Conservation (phyloP, 2,888 invertebrate species). For the Pycnomerus fuliginosus region DNA sequence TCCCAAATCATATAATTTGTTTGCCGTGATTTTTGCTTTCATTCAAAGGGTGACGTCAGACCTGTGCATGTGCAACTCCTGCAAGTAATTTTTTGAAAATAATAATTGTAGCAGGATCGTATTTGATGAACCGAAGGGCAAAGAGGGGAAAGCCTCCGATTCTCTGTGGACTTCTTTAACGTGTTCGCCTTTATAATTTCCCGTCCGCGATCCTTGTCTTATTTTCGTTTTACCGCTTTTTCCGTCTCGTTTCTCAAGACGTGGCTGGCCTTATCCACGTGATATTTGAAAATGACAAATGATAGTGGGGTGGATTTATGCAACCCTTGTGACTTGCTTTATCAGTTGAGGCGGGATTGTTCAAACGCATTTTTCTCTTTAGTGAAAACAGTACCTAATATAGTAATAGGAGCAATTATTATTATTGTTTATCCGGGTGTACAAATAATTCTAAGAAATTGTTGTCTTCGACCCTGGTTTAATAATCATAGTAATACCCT, state of each 20-base stretch:
- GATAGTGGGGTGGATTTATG: slow-evolving; percentile 33
- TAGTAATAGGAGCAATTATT: too few relatives aligned
- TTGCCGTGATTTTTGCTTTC: too few relatives aligned
- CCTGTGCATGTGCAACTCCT: too few relatives aligned
- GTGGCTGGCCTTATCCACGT: slow-evolving; percentile 23
- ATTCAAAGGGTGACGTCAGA: too few relatives aligned
- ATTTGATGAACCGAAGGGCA: too few relatives aligned
- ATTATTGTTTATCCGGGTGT: not conserved
- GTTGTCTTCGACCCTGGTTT: slow-evolving; percentile 3
- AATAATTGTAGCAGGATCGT: too few relatives aligned
- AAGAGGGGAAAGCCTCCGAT: not conserved
- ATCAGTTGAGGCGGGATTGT: slow-evolving; percentile 23
- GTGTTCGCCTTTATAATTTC: not conserved
- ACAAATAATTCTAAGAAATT: slow-evolving; percentile 6
- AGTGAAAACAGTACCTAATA: too few relatives aligned
- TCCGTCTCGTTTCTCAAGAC: slow-evolving; percentile 22
- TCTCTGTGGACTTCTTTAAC: slow-evolving; percentile 2
- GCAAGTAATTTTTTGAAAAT: too few relatives aligned
- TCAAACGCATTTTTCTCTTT: slow-evolving; percentile 16
- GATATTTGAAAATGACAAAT: slow-evolving; percentile 37
- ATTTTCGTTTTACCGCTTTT: not conserved
- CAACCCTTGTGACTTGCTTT: slow-evolving; percentile 31
- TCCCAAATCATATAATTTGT: too few relatives aligned
- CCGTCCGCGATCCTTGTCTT: not conserved
- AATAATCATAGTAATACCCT: too few relatives aligned